A percentile compares a stretch with the other conserved stretches of the same genome.
phyloP scores from a whole-genome alignment of 2,797 vertebrate genomes.

The Gymnothorax reevesii region DNA sequence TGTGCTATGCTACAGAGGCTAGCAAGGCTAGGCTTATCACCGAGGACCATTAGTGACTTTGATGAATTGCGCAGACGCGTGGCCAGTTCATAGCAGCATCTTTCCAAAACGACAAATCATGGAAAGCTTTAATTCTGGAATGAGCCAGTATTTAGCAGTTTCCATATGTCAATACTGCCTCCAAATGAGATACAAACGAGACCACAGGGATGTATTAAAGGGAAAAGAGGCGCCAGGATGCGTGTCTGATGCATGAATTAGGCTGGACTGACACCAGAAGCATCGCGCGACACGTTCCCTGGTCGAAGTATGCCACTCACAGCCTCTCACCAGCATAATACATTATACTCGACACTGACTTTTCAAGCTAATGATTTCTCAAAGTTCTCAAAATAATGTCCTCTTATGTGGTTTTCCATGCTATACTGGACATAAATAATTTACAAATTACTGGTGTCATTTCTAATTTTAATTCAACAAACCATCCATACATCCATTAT shows the following conservation, averaged over 20 bases:
- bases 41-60: neutral
- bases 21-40: neutral
- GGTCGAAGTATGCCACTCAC: too few species aligned
- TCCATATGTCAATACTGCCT: slow-evolving; percentile 9
- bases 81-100: neutral
- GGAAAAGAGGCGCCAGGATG: neutral
- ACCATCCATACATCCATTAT: too few species aligned
- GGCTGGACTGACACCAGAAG: too few species aligned
- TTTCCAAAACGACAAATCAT: neutral
- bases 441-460: too few species aligned
- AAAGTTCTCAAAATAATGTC: too few species aligned
- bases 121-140: neutral
- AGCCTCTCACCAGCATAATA: too few species aligned
- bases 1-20: neutral
- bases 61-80: neutral
- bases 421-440: too few species aligned
- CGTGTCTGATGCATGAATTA: neutral
- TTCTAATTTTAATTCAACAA: too few species aligned
- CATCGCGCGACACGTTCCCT: too few species aligned
- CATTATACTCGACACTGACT: too few species aligned
- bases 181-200: slow-evolving; percentile 3
- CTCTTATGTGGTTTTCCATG: too few species aligned
- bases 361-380: too few species aligned
- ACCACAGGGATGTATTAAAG: slow-evolving; percentile 2
- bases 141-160: neutral